These are phyloP conservation scores for Pristionchus exspectatus DNA, from an alignment of 2,888 invertebrate species.

Conservation along the genomic window DNA sequence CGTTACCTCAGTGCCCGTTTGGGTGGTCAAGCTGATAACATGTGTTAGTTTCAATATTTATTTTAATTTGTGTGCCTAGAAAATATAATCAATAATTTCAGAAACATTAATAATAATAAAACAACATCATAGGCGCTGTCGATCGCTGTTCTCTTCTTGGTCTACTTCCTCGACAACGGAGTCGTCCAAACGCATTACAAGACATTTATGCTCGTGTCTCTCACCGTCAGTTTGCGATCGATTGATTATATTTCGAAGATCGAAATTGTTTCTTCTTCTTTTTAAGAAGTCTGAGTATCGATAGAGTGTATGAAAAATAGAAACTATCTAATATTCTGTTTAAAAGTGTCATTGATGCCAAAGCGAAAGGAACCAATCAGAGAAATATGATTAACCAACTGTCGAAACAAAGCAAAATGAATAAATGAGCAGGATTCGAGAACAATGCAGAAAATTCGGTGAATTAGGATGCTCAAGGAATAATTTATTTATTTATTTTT, in stretches of 20 bases:
- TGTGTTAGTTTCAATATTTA: neutral
- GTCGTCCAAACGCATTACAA: constrained; percentile 29
- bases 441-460: too few relatives aligned
- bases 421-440: too few relatives aligned
- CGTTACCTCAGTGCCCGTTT: constrained; percentile 49
- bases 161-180: neutral
- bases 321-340: neutral
- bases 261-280: neutral
- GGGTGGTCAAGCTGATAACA: constrained; percentile 55
- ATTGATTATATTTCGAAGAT: neutral
- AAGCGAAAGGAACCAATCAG: too few relatives aligned
- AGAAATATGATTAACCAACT: neutral
- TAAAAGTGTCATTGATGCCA: neutral
- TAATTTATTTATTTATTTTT: neutral
- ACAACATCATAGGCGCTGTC: neutral
- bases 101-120: neutral
- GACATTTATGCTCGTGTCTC: constrained; percentile 54
- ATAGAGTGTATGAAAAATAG: too few relatives aligned
- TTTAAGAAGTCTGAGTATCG: too few relatives aligned
- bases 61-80: neutral
- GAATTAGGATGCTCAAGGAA: too few relatives aligned
- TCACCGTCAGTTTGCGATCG: constrained; percentile 38
- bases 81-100: neutral
- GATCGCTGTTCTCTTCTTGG: constrained; percentile 29
- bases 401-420: too few relatives aligned